Percentiles rank a stretch among this genome's conserved stretches.
phyloP scores from a whole-genome alignment of 2,888 invertebrate species.

The Chrysina gloriosa region DNA sequence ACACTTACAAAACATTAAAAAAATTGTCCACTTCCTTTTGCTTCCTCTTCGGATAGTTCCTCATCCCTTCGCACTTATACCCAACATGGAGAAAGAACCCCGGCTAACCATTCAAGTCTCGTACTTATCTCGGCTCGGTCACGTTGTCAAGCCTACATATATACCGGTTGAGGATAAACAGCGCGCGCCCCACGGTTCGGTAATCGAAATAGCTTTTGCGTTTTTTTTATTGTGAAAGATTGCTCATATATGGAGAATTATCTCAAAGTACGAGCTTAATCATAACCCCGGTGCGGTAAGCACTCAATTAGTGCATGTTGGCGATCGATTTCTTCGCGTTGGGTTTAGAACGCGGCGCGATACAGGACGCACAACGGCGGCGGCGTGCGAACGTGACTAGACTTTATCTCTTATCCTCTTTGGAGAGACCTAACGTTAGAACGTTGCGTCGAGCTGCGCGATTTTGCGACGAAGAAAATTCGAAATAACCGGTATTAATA shows the following conservation, averaged over 20 bases:
- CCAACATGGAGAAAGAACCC: constrained; percentile 44
- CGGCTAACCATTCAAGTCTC: constrained; percentile 40
- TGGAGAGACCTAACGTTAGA: too few relatives aligned
- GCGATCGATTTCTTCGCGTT: constrained; percentile 47
- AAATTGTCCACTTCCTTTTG: too few relatives aligned
- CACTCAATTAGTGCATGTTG: constrained; percentile 53
- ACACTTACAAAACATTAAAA: too few relatives aligned
- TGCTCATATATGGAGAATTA: constrained; percentile 48
- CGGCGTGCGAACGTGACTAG: constrained; percentile 10
- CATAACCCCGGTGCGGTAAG: constrained; percentile 51
- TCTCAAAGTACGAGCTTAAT: constrained; percentile 53
- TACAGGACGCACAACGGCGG: constrained; percentile 36
- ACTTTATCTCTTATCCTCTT: background rate
- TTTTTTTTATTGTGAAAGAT: constrained; percentile 47
- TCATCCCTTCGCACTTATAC: constrained; percentile 23
- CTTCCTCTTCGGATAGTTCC: background rate
- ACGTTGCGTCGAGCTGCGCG: background rate
- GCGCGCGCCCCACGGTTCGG: constrained; percentile 49
- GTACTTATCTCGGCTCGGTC: constrained; percentile 31
- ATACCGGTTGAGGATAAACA: constrained; percentile 42
- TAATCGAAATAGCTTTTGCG: constrained; percentile 49
- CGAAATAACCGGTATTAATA: constrained; percentile 9
- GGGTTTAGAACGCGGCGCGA: constrained; percentile 40
- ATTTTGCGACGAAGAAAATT: constrained; percentile 8
- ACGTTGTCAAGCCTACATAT: constrained; percentile 29